phyloP scores from a whole-genome alignment of 1,140 invertebrate species.

The Megalopta genalis region DNA sequence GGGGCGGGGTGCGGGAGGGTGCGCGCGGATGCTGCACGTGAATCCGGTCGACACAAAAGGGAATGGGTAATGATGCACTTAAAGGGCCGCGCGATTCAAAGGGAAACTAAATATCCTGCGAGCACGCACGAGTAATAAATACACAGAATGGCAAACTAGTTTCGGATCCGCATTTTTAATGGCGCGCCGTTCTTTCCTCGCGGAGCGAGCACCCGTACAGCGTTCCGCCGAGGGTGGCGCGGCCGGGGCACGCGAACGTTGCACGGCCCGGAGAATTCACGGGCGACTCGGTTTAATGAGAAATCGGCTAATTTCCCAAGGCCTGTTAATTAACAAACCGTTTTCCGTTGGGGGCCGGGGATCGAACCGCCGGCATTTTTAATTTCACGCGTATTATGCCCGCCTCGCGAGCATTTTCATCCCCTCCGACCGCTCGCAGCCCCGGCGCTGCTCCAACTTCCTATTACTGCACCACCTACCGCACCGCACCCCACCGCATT shows the following conservation, averaged over 20 bases:
- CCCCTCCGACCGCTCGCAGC: too few relatives aligned
- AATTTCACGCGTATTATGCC: neutral
- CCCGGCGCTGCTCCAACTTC: too few relatives aligned
- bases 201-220: too few relatives aligned
- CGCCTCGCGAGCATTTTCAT: neutral
- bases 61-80: slow-evolving; percentile 65
- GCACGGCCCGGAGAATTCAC: too few relatives aligned
- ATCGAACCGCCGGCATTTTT: neutral
- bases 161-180: slow-evolving; percentile 48
- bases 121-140: slow-evolving; percentile 52
- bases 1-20: slow-evolving; percentile 27
- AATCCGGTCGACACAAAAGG: slow-evolving; percentile 52
- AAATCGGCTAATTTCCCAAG: neutral
- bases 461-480: too few relatives aligned
- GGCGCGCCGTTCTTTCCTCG: too few relatives aligned
- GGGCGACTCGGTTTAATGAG: neutral
- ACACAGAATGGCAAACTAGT: slow-evolving; percentile 53
- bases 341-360: neutral
- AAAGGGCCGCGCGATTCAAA: slow-evolving; percentile 57
- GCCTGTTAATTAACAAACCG: neutral
- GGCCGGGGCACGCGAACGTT: too few relatives aligned
- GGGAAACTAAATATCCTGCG: slow-evolving; percentile 49
- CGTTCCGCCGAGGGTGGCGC: too few relatives aligned
- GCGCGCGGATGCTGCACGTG: slow-evolving; percentile 31
- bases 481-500: too few relatives aligned